A percentile compares a stretch with the other conserved stretches of the same genome.
These are phyloP conservation scores for Nannoperca obscura DNA, from an alignment of 2,797 vertebrate species.

Conservation along the genomic window DNA sequence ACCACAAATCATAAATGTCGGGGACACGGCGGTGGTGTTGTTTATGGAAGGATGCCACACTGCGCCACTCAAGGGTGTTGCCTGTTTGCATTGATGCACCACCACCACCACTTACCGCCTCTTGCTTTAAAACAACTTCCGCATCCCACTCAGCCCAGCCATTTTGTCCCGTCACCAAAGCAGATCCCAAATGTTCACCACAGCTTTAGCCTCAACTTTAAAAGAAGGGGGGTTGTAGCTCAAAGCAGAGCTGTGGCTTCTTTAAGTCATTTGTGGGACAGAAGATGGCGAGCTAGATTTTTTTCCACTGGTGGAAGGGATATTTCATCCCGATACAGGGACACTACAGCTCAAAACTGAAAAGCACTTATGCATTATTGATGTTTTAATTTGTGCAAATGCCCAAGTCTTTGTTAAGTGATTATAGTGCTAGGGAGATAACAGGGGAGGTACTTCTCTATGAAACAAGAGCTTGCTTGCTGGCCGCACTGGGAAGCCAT, in stretches of 20 bases:
- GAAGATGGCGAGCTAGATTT: constrained; percentile 63
- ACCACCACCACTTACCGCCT: constrained; percentile 77
- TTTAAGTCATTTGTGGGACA: constrained; percentile 64
- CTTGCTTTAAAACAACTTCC: constrained; percentile 79
- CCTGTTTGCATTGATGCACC: constrained; percentile 83
- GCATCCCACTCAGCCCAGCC: constrained; percentile 67
- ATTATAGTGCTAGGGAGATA: constrained; percentile 88
- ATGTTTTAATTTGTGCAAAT: constrained; percentile 92
- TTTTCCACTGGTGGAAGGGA: constrained; percentile 63
- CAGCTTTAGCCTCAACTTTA: constrained; percentile 61
- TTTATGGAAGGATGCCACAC: constrained; percentile 81
- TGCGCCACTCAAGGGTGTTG: constrained; percentile 84
- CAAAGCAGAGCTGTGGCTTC: constrained; percentile 55
- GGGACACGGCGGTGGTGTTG: constrained; percentile 78
- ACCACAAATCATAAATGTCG: constrained; percentile 84
- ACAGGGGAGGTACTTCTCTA: constrained; percentile 85
- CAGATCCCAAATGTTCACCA: constrained; percentile 65
- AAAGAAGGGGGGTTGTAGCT: constrained; percentile 45
- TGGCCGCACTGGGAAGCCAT: constrained; percentile 76
- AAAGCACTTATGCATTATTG: constrained; percentile 91
- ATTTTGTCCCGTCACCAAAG: constrained; percentile 73
- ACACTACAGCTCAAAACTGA: constrained; percentile 86
- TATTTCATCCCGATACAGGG: constrained; percentile 82
- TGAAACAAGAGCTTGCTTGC: constrained; percentile 84
- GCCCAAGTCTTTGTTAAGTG: constrained; percentile 91